Conservation (phyloP, 2,797 vertebrate species). For the Chaetodon trifasciatus region DNA sequence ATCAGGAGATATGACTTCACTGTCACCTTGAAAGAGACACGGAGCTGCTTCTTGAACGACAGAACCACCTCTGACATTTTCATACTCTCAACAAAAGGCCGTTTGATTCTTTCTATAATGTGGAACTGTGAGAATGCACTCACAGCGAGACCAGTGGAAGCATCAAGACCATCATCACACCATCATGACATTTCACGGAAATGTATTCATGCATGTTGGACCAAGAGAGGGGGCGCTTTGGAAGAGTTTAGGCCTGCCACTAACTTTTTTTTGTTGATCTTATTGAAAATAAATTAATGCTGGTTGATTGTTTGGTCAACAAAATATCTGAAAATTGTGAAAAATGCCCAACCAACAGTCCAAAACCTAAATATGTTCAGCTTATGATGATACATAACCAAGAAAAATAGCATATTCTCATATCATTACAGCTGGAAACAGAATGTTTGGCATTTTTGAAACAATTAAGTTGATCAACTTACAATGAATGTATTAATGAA, state of each 20-base stretch:
- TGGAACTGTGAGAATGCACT: too few species aligned
- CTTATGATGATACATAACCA: neutral
- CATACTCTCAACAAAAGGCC: neutral
- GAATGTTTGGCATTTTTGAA: neutral
- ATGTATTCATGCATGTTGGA: too few species aligned
- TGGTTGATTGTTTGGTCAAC: neutral
- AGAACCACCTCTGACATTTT: slow-evolving; percentile 16
- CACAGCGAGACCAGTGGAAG: neutral
- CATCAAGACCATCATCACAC: too few species aligned
- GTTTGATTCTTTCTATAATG: neutral
- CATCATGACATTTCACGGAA: too few species aligned
- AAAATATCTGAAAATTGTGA: neutral
- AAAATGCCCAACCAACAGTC: neutral
- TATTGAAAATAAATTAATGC: neutral
- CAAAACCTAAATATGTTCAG: neutral
- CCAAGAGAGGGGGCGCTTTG: neutral
- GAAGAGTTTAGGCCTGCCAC: neutral
- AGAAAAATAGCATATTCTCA: neutral
- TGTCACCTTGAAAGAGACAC: neutral
- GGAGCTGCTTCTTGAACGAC: neutral
- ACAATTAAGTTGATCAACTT: neutral
- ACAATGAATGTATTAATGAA: neutral
- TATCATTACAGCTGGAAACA: neutral
- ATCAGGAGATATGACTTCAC: slow-evolving; percentile 19
- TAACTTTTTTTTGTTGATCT: neutral